A percentile compares a stretch with the other conserved stretches of the same genome.
These are phyloP conservation scores for Neelides folsomi DNA, from an alignment of 2,888 invertebrate species.

Conservation along the genomic window DNA sequence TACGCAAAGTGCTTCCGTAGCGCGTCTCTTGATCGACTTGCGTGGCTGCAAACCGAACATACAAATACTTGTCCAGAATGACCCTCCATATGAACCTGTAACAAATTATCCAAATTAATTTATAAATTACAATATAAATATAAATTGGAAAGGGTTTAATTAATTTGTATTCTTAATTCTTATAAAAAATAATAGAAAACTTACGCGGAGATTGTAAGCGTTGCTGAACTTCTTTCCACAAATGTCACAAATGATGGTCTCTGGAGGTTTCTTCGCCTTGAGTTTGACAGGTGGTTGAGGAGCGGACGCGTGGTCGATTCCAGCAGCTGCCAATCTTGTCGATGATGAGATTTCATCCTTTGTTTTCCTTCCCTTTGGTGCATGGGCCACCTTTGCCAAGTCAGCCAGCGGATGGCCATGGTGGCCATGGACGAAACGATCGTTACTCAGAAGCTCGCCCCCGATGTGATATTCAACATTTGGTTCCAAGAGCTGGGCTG, in stretches of 20 bases:
- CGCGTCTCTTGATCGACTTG: constrained; percentile 74
- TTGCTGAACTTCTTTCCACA: constrained; percentile 80
- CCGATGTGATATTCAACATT: constrained; percentile 33
- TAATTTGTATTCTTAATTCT: neutral
- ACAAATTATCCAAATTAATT: neutral
- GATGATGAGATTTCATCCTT: neutral
- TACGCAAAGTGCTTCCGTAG: constrained; percentile 78
- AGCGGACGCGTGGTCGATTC: constrained; percentile 26
- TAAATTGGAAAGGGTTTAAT: neutral
- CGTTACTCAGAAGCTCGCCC: constrained; percentile 23
- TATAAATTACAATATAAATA: neutral
- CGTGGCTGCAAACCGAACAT: constrained; percentile 73
- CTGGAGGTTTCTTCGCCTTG: constrained; percentile 31
- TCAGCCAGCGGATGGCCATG: constrained; percentile 25
- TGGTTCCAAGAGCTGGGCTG: constrained; percentile 31
- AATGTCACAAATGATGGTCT: constrained; percentile 52
- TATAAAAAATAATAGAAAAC: constrained; percentile 2
- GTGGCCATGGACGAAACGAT: constrained; percentile 17
- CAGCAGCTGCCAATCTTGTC: constrained; percentile 26
- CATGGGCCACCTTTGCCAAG: constrained; percentile 32
- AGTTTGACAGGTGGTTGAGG: constrained; percentile 26
- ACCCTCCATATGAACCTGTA: constrained; percentile 64
- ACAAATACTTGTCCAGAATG: constrained; percentile 78
- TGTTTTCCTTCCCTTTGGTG: constrained; percentile 25
- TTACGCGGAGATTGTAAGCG: constrained; percentile 68